Evolutionary conservation across 2,888 invertebrate genomes (phyloP), one percentile per base, ranked within the genome.

Genomic region (Spilarctia lutea): DNA sequence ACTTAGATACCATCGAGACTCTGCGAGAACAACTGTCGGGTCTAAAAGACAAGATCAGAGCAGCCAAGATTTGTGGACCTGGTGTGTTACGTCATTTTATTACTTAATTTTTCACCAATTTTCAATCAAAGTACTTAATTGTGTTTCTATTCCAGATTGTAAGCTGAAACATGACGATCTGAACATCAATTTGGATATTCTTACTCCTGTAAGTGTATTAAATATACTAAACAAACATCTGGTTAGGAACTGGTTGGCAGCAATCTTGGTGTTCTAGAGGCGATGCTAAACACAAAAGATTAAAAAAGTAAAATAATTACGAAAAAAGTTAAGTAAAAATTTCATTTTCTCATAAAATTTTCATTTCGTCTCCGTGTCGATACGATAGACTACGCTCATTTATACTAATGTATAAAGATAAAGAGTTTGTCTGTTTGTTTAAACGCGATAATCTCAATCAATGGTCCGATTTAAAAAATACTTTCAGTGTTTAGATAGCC

Each of bases 91-190:
- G 81, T 73, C 27, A 4, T 45, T 7, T 24, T 39, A 13, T n/a
- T 45, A 67, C n/a, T 0, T 27, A 2, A 16, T 67, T 67, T 7
- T 13, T 6, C 0, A 6, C 2, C 8, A 7, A 7, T 3, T 11
- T 56, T 27, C 13, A 56, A n/a, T 52, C 20, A 52, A n/a, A n/a
- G 8, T 24, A 56, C 24, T 10, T 24, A 56, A 56, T 11, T 56
- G 18, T 52, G 18, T 48, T 20, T 39, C 20, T 42, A 69, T 94
- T 93, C 60, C 91, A 96, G 96, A 96, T 88, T 96, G 96, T 83
- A 95, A 93, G 83, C 86, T 96, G 79, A 96, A 96, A 86, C 96
- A 96, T 45, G 96, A 96, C 65, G 96, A 96, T 83, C 90, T 96
- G 20, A 96, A 96, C 75, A 96, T 96, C 63, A 96, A 96, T 82